Evolutionary conservation across 2,797 vertebrate species (phyloP).

Genomic region (Bovichtus variegatus): DNA sequence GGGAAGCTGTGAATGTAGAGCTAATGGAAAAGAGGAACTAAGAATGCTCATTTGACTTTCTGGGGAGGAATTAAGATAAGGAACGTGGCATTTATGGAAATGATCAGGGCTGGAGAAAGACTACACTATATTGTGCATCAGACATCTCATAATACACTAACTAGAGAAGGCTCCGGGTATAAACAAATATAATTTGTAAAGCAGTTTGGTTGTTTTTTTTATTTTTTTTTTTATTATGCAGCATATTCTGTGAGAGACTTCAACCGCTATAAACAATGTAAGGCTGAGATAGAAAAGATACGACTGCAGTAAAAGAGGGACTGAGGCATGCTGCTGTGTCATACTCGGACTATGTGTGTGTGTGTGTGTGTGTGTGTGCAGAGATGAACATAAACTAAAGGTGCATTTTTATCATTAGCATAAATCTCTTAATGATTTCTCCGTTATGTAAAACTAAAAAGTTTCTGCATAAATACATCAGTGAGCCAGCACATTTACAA

Average conservation of each 20-base stretch:
- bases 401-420: constrained; percentile 11
- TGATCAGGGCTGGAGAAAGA: too few species aligned
- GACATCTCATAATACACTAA: constrained; percentile 23
- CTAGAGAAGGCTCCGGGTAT: not conserved
- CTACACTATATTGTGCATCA: not conserved
- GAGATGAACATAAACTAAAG: constrained; percentile 24
- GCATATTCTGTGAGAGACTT: constrained; percentile 1
- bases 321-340: too few species aligned
- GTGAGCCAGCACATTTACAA: constrained; percentile 3
- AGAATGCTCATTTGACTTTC: constrained; percentile 30
- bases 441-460: constrained; percentile 2
- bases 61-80: constrained; percentile 35
- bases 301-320: too few species aligned
- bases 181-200: not conserved
- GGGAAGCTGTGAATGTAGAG: constrained; percentile 29
- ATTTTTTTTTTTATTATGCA: constrained; percentile 5
- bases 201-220: too few species aligned
- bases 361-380: not conserved
- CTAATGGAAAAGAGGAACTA: constrained; percentile 39
- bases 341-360: too few species aligned
- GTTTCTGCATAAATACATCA: constrained; percentile 25
- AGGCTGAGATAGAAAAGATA: constrained; percentile 8
- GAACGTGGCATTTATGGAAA: constrained; percentile 28
- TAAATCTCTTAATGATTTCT: constrained; percentile 3
- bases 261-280: not conserved